These are phyloP conservation scores for Microctonus brassicae DNA, from an alignment of 2,888 invertebrate species.

Conservation along the genomic window DNA sequence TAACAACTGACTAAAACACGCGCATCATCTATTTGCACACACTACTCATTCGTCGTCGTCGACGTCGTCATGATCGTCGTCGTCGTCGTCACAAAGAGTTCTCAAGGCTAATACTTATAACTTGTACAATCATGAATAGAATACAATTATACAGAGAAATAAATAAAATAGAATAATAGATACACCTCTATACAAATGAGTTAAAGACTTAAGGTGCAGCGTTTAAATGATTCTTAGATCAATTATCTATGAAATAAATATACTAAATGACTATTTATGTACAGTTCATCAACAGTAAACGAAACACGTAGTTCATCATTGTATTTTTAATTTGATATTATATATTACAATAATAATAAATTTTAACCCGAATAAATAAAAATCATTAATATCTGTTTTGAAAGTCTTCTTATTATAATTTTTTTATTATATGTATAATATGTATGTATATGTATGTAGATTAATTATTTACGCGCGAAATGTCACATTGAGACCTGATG, in stretches of 20 bases:
- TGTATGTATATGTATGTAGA: background rate
- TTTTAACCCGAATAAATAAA: no score
- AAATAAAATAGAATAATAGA: background rate
- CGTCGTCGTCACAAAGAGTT: background rate
- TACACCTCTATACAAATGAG: background rate
- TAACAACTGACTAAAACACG: conserved; percentile 3
- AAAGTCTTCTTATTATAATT: no score
- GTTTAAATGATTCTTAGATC: background rate
- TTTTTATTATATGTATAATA: no score
- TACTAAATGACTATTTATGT: background rate
- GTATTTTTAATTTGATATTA: no score
- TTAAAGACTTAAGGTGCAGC: background rate
- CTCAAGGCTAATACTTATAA: background rate
- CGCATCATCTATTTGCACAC: background rate
- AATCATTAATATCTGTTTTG: background rate
- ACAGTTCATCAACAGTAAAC: background rate
- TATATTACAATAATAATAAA: no score
- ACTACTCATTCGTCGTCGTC: no score
- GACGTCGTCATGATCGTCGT: no score
- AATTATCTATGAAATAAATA: background rate
- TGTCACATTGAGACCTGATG: background rate
- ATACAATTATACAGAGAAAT: background rate
- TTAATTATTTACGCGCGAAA: background rate
- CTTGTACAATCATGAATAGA: background rate
- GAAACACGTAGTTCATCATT: background rate